These are phyloP conservation scores for Andricus quercusramuli DNA, from an alignment of 2,888 invertebrate species.

Conservation along the genomic window DNA sequence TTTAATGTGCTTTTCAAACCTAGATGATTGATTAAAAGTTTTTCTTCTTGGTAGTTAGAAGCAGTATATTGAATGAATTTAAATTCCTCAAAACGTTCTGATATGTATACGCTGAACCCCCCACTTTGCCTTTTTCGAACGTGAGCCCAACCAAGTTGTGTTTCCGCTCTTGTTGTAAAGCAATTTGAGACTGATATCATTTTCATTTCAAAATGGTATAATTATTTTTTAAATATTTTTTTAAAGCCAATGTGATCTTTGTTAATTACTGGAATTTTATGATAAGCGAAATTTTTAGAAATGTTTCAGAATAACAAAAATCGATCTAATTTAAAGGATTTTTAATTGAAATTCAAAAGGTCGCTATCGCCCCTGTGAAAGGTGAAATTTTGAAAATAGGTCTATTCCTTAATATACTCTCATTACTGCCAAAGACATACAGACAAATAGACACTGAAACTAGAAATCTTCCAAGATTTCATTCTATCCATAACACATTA, in stretches of 20 bases:
- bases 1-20: too few species aligned
- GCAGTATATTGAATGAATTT: too few species aligned
- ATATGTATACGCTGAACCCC: background rate
- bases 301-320: too few species aligned
- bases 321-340: background rate
- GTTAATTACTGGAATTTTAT: background rate
- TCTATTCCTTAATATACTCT: background rate
- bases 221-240: too few species aligned
- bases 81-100: too few species aligned
- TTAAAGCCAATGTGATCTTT: background rate
- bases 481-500: background rate
- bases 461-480: background rate
- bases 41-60: too few species aligned
- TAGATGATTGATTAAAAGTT: too few species aligned
- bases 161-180: conserved; percentile 27
- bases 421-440: background rate
- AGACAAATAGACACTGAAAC: background rate
- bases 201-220: background rate
- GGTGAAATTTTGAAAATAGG: background rate
- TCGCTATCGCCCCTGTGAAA: background rate
- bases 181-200: background rate
- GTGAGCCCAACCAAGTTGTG: conserved; percentile 27
- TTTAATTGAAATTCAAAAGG: background rate
- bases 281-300: background rate
- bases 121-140: conserved; percentile 5